Percentiles rank a stretch among this genome's conserved stretches.
Evolutionary conservation across 2,113 vertebrate species (phyloP).

Genomic region (Peromyscus maniculatus): DNA sequence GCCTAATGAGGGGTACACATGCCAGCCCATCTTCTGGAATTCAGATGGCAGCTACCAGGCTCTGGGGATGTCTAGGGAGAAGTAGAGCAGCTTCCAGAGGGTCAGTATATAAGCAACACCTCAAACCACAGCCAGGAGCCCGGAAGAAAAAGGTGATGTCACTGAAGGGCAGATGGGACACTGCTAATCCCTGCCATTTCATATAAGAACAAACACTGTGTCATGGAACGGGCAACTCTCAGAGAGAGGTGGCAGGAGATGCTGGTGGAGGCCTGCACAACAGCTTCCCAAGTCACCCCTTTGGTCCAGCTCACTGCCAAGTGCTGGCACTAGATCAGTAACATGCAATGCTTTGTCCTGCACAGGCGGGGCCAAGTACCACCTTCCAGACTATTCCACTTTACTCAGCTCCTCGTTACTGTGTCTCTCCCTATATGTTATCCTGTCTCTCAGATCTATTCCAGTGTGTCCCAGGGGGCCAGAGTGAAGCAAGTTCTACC

Average conservation of each 20-base stretch:
- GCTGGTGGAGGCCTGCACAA: background rate
- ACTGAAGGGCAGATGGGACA: background rate
- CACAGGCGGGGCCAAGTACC: background rate
- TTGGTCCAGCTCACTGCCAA: fast-evolving
- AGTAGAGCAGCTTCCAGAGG: background rate
- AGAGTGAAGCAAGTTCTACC: conserved; percentile 62
- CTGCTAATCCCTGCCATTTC: background rate
- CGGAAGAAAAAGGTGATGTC: background rate
- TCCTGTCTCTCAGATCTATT: conserved; percentile 63
- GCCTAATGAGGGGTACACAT: conserved; percentile 20
- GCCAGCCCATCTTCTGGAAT: conserved; percentile 45
- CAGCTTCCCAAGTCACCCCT: background rate
- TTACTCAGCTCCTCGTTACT: background rate
- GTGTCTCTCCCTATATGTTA: conserved; percentile 27
- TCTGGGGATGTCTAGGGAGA: background rate
- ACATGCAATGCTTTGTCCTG: background rate
- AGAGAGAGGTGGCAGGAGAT: background rate
- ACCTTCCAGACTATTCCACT: background rate
- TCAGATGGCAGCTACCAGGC: background rate
- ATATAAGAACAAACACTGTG: background rate
- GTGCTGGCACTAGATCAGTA: fast-evolving
- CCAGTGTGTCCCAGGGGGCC: conserved; percentile 63
- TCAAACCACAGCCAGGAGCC: fast-evolving
- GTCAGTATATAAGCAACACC: background rate
- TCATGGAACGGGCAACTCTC: background rate